Evolutionary conservation across 1,140 invertebrate species (phyloP).

Genomic region (Anthonomus grandis): DNA sequence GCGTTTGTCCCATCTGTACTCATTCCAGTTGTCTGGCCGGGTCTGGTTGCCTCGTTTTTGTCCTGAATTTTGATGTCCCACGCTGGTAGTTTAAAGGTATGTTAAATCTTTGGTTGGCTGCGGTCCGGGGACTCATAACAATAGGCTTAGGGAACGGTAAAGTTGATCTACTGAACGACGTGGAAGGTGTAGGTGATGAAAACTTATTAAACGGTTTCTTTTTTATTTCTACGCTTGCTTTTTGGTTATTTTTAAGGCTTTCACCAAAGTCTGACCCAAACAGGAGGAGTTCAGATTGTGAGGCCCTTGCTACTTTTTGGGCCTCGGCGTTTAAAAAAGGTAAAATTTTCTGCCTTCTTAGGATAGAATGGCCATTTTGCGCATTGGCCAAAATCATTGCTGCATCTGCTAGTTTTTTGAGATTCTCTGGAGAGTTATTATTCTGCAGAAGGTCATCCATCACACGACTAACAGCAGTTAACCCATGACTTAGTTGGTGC

Average conservation of each 20-base stretch:
- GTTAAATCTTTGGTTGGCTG: background rate
- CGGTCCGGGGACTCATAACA: background rate
- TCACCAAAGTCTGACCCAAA: background rate
- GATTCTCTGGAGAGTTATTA: background rate
- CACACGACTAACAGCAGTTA: background rate
- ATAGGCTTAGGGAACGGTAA: background rate
- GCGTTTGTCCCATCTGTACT: background rate
- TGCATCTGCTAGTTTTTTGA: background rate
- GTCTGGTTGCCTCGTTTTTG: background rate
- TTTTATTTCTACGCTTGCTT: background rate
- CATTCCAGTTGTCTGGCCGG: background rate
- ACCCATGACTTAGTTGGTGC: background rate
- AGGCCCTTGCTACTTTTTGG: background rate
- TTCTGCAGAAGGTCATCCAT: background rate
- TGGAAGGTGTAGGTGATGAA: background rate
- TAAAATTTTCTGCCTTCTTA: too few relatives aligned
- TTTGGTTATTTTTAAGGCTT: background rate
- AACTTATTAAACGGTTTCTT: background rate
- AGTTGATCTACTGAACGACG: background rate
- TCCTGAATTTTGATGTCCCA: background rate
- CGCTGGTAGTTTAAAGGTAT: background rate
- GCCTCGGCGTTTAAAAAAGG: background rate
- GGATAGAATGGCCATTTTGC: background rate
- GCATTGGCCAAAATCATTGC: background rate
- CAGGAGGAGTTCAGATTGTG: background rate